Evolutionary conservation across 1,140 invertebrate species (phyloP).

Genomic region (Hydropsyche tenuis): DNA sequence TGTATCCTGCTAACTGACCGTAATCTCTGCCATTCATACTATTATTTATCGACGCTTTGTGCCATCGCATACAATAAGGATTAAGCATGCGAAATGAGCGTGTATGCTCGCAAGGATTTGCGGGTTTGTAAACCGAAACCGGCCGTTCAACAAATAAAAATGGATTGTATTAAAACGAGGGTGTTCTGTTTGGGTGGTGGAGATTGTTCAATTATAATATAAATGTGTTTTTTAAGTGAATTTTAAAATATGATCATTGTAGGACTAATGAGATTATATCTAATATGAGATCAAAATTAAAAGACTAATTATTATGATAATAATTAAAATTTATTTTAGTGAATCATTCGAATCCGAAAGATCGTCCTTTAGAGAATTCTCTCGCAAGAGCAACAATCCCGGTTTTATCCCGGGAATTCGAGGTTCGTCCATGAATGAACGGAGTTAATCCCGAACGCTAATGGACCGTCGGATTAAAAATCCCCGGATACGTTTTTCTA

Average conservation of each 20-base stretch:
- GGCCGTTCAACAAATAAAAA: background rate
- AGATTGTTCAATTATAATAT: too few species aligned
- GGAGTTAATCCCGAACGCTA: constrained; percentile 36
- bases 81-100: background rate
- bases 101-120: background rate
- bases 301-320: too few species aligned
- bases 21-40: constrained; percentile 7
- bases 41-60: background rate
- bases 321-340: too few species aligned
- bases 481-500: constrained; percentile 4
- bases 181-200: too few species aligned
- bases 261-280: too few species aligned
- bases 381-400: background rate
- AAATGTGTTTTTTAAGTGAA: too few species aligned
- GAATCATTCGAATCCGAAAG: too few species aligned
- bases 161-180: too few species aligned
- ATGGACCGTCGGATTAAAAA: constrained; percentile 44
- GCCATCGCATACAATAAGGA: background rate
- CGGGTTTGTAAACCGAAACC: constrained; percentile 5
- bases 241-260: too few species aligned
- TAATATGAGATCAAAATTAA: too few species aligned
- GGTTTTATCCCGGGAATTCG: background rate
- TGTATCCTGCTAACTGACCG: constrained; percentile 19
- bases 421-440: background rate
- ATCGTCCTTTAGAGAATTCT: too few species aligned